These are phyloP conservation scores for Chrysogorgia sp. DNA, from an alignment of 92 coral and sea anemone species.

Conservation along the genomic window DNA sequence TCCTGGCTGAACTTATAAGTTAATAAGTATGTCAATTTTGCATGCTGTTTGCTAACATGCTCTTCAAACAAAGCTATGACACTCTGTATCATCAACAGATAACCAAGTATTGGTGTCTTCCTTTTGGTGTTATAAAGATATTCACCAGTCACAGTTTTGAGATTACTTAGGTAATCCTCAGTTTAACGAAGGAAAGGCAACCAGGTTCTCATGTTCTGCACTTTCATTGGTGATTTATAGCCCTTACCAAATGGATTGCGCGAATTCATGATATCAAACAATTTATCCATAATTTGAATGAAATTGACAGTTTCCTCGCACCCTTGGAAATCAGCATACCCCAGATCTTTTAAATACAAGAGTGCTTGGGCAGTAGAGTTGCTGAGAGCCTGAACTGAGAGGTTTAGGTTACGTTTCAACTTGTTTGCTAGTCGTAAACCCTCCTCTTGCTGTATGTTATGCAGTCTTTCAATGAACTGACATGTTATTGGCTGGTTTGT, in stretches of 20 bases:
- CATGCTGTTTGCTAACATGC: not conserved
- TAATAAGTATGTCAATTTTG: slow-evolving; percentile 8
- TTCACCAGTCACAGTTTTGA: not conserved
- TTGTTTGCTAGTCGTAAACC: slow-evolving; percentile 21
- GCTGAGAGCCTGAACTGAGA: not conserved
- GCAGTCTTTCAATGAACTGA: not conserved
- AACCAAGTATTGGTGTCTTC: slow-evolving; percentile 10
- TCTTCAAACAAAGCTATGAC: slow-evolving; percentile 4
- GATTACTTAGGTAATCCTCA: not conserved
- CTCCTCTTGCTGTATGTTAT: not conserved
- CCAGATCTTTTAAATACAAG: not conserved
- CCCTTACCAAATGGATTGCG: not conserved
- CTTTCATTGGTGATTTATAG: not conserved
- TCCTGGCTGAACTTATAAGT: slow-evolving; percentile 34
- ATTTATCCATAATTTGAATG: slow-evolving; percentile 21
- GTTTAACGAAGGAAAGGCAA: not conserved
- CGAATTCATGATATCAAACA: slow-evolving; percentile 23
- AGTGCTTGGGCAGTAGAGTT: slow-evolving; percentile 2
- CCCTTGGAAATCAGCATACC: not conserved
- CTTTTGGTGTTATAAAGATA: slow-evolving; percentile 1
- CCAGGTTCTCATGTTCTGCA: not conserved
- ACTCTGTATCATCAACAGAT: not conserved
- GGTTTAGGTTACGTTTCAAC: slow-evolving; percentile 9
- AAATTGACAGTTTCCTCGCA: no score
- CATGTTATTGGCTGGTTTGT: slow-evolving; percentile 14